Percentiles rank a stretch among this genome's conserved stretches.
These are phyloP conservation scores for Piscicola geometra DNA, from an alignment of 2,888 invertebrate genomes.

Conservation along the genomic window DNA sequence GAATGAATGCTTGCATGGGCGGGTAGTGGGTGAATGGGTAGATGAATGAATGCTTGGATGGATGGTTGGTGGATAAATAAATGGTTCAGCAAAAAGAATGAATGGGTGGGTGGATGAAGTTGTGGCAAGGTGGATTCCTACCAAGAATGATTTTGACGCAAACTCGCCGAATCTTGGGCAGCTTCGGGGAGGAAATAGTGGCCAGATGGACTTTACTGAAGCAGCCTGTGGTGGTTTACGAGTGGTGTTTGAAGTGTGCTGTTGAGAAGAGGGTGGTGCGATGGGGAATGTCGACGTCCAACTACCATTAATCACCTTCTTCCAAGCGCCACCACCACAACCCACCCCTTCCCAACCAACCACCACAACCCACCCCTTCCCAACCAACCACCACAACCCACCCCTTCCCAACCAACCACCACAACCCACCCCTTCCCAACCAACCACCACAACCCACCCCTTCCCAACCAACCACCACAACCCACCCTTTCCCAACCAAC, in stretches of 20 bases:
- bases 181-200: neutral
- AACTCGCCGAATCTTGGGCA: neutral
- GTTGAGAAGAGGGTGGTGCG: too few species aligned
- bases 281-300: too few species aligned
- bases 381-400: neutral
- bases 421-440: neutral
- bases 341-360: neutral
- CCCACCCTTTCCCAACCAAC: too few species aligned
- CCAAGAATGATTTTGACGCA: constrained; percentile 31
- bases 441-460: neutral
- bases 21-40: too few species aligned
- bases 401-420: neutral
- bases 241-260: neutral
- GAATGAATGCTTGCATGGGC: too few species aligned
- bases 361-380: neutral
- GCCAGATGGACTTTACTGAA: constrained; percentile 29
- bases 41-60: neutral
- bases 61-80: too few species aligned
- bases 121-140: neutral
- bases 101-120: neutral
- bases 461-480: too few species aligned
- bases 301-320: neutral
- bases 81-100: too few species aligned
- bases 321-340: neutral
- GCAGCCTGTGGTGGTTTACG: constrained; percentile 2